Evolutionary conservation across 2,888 invertebrate species (phyloP).

Genomic region (Metacarcinus magister): DNA sequence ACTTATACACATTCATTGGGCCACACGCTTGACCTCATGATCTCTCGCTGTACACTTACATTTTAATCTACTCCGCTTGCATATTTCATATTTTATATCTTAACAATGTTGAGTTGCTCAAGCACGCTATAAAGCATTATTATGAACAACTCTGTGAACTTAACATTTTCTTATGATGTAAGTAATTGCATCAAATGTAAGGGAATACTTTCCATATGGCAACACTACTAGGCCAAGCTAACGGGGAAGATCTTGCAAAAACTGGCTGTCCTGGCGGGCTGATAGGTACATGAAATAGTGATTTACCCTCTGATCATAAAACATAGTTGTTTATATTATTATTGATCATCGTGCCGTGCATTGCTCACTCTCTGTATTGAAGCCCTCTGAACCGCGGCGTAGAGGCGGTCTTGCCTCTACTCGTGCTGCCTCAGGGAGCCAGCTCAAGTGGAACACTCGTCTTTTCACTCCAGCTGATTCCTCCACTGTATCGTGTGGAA

Average conservation of each 20-base stretch:
- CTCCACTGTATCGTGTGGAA: no score
- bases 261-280: slow-evolving; percentile 75
- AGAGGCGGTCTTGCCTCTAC: no score
- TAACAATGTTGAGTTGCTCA: not conserved
- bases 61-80: not conserved
- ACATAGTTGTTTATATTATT: not conserved
- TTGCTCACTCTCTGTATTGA: no score
- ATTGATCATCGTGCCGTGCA: no score
- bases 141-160: not conserved
- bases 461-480: no score
- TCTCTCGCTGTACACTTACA: no score
- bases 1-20: no score
- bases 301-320: not conserved
- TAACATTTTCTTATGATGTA: not conserved
- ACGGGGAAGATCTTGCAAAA: slow-evolving; percentile 81
- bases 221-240: slow-evolving; percentile 80
- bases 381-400: no score
- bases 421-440: no score
- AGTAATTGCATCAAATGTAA: slow-evolving; percentile 53
- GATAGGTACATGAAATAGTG: slow-evolving; percentile 45
- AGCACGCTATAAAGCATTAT: not conserved
- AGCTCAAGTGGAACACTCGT: no score
- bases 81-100: not conserved
- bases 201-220: slow-evolving; percentile 71
- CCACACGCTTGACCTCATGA: no score